Conservation (phyloP, 1,140 invertebrate species). For the Andricus grossulariae region DNA sequence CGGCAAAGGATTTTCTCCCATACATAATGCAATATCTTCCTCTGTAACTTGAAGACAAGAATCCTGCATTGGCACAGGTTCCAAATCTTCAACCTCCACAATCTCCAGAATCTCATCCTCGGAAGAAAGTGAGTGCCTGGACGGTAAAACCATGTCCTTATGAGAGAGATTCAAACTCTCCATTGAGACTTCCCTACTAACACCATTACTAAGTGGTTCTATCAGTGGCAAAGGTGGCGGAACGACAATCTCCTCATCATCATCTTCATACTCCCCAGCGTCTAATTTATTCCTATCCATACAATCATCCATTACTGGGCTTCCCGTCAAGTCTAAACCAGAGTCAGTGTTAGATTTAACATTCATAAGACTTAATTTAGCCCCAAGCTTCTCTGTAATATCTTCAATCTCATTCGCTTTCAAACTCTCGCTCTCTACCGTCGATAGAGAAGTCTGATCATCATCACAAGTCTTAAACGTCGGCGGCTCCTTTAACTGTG, state of each 20-base stretch:
- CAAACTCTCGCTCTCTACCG: conserved; percentile 67
- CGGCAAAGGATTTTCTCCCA: conserved; percentile 86
- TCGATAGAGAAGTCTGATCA: conserved; percentile 68
- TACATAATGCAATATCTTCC: conserved; percentile 92
- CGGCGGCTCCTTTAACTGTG: conserved; percentile 78
- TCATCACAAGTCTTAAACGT: conserved; percentile 78
- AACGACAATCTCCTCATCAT: conserved; percentile 85
- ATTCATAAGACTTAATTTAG: conserved; percentile 69
- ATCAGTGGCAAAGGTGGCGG: conserved; percentile 85
- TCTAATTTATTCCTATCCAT: conserved; percentile 61
- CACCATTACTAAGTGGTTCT: conserved; percentile 80
- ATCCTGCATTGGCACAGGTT: conserved; percentile 89
- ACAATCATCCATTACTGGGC: conserved; percentile 66
- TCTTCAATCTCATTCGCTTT: conserved; percentile 70
- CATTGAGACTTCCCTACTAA: conserved; percentile 85
- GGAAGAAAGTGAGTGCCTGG: conserved; percentile 69
- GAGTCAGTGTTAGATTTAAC: conserved; percentile 65
- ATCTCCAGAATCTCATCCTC: conserved; percentile 88
- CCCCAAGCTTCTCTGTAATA: conserved; percentile 69
- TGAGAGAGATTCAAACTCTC: conserved; percentile 82
- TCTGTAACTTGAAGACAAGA: conserved; percentile 92
- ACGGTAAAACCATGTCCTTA: conserved; percentile 70
- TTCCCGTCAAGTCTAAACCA: conserved; percentile 60
- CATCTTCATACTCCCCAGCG: conserved; percentile 77
- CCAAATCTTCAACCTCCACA: conserved; percentile 87